Conservation (phyloP, 1,140 invertebrate species). For the Trichonephila inaurata region DNA sequence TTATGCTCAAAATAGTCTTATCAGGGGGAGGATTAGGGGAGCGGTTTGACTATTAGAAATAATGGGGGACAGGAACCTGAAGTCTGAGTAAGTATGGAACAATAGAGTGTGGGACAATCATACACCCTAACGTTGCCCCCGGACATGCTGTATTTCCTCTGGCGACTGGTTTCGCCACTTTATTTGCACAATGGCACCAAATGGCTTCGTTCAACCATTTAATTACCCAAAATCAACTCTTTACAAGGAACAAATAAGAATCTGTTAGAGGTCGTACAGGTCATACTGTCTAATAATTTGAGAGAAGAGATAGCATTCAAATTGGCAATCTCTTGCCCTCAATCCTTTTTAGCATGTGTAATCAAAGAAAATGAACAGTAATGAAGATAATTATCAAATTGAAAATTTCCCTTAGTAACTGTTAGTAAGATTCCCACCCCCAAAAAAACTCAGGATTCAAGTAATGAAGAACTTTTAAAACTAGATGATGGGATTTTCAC, state of each 20-base stretch:
- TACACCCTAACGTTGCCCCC: conserved; percentile 8
- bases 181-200: conserved; percentile 21
- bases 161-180: conserved; percentile 25
- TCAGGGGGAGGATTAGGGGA: background rate
- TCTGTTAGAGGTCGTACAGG: background rate
- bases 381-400: no score
- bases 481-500: no score
- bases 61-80: conserved; percentile 21
- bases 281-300: background rate
- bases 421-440: no score
- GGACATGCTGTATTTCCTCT: conserved; percentile 11
- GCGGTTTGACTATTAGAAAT: conserved; percentile 21
- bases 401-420: no score
- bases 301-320: no score
- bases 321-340: no score
- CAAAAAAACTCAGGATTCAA: no score
- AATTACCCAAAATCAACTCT: conserved; percentile 2
- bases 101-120: conserved; percentile 9
- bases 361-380: no score
- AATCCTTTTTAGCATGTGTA: no score
- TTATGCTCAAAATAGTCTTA: conserved; percentile 35
- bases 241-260: background rate
- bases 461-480: no score
- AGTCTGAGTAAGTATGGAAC: background rate
- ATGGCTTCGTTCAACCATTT: conserved; percentile 5